phyloP scores from a whole-genome alignment of 2,113 vertebrate species.

The Melanocharis versteri region DNA sequence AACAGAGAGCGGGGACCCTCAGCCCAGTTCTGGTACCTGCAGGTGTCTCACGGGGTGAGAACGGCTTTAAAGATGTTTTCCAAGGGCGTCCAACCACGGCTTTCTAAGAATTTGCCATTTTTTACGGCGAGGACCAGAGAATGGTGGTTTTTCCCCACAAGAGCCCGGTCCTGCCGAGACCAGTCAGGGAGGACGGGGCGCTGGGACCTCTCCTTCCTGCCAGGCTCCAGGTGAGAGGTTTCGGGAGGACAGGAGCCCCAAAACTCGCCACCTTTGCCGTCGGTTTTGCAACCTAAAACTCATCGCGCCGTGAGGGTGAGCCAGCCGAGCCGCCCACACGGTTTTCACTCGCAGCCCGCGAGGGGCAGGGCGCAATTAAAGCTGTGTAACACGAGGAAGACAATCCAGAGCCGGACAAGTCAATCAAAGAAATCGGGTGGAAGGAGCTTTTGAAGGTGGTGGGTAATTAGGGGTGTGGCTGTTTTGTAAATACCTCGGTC shows the following conservation, averaged over 20 bases:
- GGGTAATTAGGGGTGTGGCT: conserved; percentile 50
- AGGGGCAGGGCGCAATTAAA: conserved; percentile 44
- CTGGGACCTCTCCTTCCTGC: neutral
- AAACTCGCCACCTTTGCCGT: neutral
- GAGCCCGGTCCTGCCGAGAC: accelerated
- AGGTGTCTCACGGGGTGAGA: neutral
- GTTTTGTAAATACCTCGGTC: conserved; percentile 48
- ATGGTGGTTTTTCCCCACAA: accelerated
- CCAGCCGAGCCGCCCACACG: conserved; percentile 12
- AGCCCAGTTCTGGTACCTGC: neutral
- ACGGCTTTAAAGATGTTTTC: neutral
- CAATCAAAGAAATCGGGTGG: conserved; percentile 1
- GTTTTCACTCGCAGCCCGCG: conserved; percentile 16
- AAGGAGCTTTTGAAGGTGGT: conserved; percentile 19
- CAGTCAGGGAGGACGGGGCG: accelerated
- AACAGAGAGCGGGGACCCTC: neutral
- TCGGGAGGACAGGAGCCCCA: neutral
- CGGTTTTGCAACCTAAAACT: conserved; percentile 28
- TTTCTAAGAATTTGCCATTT: neutral
- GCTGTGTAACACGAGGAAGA: conserved; percentile 43
- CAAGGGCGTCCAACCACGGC: accelerated
- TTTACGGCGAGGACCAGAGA: accelerated
- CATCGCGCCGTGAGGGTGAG: neutral
- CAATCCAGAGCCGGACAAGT: conserved; percentile 6
- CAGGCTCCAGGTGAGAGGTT: neutral